A percentile compares a stretch with the other conserved stretches of the same genome.
phyloP scores from a whole-genome alignment of 2,113 vertebrate species.

The Synchiropus splendidus region DNA sequence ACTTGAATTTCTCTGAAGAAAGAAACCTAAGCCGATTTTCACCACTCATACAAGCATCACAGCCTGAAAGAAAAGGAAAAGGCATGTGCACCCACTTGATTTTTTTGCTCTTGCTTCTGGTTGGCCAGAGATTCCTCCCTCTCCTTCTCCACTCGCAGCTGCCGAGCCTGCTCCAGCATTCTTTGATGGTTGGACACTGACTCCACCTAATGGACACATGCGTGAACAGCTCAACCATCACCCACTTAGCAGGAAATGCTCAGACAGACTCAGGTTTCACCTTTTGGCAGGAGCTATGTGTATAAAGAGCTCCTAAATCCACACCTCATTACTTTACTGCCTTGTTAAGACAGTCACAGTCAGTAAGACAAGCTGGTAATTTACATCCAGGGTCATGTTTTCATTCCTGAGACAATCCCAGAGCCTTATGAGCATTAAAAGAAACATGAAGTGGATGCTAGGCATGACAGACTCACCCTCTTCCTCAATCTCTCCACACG shows the following conservation, averaged over 20 bases:
- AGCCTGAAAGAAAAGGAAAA: too few relatives aligned
- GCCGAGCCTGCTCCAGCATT: slow-evolving; percentile 92
- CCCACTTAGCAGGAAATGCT: background rate
- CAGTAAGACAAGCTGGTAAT: slow-evolving; percentile 49
- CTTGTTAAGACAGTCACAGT: slow-evolving; percentile 48
- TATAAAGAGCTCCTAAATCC: slow-evolving; percentile 29
- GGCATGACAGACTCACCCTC: slow-evolving; percentile 70
- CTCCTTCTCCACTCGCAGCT: slow-evolving; percentile 89
- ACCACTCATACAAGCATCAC: too few relatives aligned
- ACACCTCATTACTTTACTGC: slow-evolving; percentile 34
- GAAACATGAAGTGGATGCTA: slow-evolving; percentile 28
- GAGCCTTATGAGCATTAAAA: slow-evolving; percentile 48
- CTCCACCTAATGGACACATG: slow-evolving; percentile 83
- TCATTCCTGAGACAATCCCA: slow-evolving; percentile 67
- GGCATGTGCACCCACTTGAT: slow-evolving; percentile 86
- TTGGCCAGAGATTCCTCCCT: slow-evolving; percentile 82
- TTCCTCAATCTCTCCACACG: slow-evolving; percentile 93
- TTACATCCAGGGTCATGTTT: slow-evolving; percentile 67
- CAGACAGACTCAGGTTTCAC: slow-evolving; percentile 33
- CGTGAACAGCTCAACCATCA: background rate
- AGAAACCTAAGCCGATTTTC: too few relatives aligned
- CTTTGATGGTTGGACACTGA: slow-evolving; percentile 88
- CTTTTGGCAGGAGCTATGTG: slow-evolving; percentile 28
- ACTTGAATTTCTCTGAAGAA: too few relatives aligned
- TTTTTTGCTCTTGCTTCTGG: slow-evolving; percentile 94